phyloP scores from a whole-genome alignment of 2,888 invertebrate species.

The Lysandra coridon region DNA sequence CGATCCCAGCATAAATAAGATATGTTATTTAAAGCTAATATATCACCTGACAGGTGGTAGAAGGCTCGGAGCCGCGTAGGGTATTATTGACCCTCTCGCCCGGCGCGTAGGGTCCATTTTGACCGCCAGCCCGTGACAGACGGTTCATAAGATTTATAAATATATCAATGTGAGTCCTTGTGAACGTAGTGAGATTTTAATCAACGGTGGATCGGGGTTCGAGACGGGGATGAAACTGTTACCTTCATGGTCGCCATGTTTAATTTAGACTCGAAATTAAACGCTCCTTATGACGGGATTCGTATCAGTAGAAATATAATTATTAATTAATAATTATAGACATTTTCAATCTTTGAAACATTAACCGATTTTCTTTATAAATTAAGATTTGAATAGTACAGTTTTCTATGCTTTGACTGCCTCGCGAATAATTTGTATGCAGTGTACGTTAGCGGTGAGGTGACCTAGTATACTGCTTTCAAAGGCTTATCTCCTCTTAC shows the following conservation, averaged over 20 bases:
- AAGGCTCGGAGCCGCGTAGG: conserved; percentile 48
- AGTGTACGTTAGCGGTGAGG: too few relatives aligned
- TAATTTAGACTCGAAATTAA: background rate
- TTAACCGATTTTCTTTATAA: too few relatives aligned
- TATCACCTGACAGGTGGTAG: conserved; percentile 81
- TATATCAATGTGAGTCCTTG: conserved; percentile 77
- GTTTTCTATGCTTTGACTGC: background rate
- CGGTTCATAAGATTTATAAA: conserved; percentile 75
- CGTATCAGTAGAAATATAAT: background rate
- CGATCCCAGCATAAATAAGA: conserved; percentile 81
- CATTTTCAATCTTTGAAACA: too few relatives aligned
- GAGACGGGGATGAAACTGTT: conserved; percentile 52
- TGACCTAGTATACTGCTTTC: too few relatives aligned
- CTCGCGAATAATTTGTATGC: background rate
- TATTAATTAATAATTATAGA: too few relatives aligned
- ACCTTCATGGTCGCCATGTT: conserved; percentile 19
- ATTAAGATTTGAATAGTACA: too few relatives aligned
- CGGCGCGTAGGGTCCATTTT: conserved; percentile 45
- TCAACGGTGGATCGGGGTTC: conserved; percentile 61
- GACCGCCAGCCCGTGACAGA: conserved; percentile 56
- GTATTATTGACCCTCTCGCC: conserved; percentile 51
- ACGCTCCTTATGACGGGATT: background rate
- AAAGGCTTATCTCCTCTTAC: background rate
- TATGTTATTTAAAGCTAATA: conserved; percentile 80
- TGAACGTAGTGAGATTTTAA: conserved; percentile 78